phyloP scores from a whole-genome alignment of 2,113 vertebrate species.

The Myotis lucifugus region DNA sequence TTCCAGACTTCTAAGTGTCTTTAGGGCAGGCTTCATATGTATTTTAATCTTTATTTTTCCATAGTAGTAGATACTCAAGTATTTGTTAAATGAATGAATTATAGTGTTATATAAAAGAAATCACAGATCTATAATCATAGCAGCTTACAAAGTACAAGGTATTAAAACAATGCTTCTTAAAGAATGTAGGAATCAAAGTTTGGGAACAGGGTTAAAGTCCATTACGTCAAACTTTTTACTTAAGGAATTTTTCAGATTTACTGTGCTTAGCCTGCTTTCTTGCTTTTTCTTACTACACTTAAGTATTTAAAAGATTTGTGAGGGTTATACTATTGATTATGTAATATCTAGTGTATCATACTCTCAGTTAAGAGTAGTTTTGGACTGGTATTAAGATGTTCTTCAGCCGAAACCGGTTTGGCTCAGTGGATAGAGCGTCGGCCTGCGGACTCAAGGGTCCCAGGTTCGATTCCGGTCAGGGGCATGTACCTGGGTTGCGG shows the following conservation, averaged over 20 bases:
- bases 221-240: conserved; percentile 18
- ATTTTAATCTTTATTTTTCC: conserved; percentile 22
- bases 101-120: conserved; percentile 34
- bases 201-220: not conserved
- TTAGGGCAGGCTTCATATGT: not conserved
- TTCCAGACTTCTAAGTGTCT: not conserved
- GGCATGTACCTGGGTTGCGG: too few species aligned
- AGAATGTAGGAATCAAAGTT: not conserved
- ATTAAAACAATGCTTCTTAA: not conserved
- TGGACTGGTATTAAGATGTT: not conserved
- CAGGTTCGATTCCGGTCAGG: too few species aligned
- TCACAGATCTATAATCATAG: conserved; percentile 30
- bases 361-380: not conserved
- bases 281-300: not conserved
- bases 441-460: too few species aligned
- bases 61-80: not conserved
- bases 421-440: too few species aligned
- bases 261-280: not conserved
- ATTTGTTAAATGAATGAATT: conserved; percentile 27
- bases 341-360: not conserved
- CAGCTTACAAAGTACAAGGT: conserved; percentile 1
- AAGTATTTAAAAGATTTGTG: not conserved
- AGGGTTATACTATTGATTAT: not conserved
- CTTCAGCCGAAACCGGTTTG: too few species aligned
- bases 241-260: conserved; percentile 7